A percentile compares a stretch with the other conserved stretches of the same genome.
These are phyloP conservation scores for Sesamia inferens DNA, from an alignment of 2,888 invertebrate species.

Conservation along the genomic window DNA sequence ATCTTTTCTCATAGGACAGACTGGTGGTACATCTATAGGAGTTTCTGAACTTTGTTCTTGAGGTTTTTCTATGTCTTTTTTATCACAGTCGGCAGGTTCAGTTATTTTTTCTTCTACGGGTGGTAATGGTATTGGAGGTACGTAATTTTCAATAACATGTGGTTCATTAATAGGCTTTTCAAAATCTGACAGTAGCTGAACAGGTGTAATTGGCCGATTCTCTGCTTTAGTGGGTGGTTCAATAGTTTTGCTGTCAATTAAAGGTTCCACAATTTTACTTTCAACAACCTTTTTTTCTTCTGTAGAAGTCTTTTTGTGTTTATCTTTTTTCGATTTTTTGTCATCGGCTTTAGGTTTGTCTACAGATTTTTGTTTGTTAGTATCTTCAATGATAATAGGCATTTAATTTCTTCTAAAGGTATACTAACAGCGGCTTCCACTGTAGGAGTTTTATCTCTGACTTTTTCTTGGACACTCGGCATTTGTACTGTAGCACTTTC, in stretches of 20 bases:
- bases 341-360: constrained; percentile 24
- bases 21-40: constrained; percentile 60
- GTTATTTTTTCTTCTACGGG: constrained; percentile 30
- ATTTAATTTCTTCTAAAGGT: constrained; percentile 12
- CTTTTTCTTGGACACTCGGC: not conserved
- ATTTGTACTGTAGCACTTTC: constrained; percentile 5
- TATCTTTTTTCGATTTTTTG: constrained; percentile 22
- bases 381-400: not conserved
- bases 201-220: constrained; percentile 3
- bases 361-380: not conserved
- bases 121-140: constrained; percentile 13
- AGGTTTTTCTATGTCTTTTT: constrained; percentile 21
- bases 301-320: constrained; percentile 23
- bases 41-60: constrained; percentile 35
- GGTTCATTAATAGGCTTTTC: constrained; percentile 27
- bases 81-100: constrained; percentile 11
- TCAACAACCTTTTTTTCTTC: constrained; percentile 30
- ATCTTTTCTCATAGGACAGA: constrained; percentile 80
- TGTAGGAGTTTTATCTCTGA: constrained; percentile 11
- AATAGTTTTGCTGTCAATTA: constrained; percentile 9
- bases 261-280: not conserved
- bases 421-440: constrained; percentile 1
- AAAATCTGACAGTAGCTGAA: not conserved
- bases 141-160: constrained; percentile 14
- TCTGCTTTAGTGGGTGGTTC: not conserved